Conservation (phyloP, 2,888 invertebrate species). For the Cataglyphis albicans region DNA sequence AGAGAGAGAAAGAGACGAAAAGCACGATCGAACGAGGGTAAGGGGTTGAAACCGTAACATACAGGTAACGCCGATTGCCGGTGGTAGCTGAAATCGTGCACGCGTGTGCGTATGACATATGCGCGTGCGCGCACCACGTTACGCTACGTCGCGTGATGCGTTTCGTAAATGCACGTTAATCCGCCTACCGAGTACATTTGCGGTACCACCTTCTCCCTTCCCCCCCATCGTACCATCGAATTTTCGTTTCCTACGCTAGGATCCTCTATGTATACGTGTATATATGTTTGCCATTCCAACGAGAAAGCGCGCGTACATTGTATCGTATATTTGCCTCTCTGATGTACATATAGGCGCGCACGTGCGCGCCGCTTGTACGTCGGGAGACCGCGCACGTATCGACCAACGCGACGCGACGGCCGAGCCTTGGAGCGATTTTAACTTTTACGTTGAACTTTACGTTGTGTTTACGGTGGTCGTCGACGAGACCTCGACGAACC, state of each 20-base stretch:
- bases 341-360: conserved; percentile 21
- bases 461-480: conserved; percentile 28
- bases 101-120: conserved; percentile 36
- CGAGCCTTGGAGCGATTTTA: conserved; percentile 69
- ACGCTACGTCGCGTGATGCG: conserved; percentile 60
- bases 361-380: neutral
- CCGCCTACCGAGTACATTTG: conserved; percentile 79
- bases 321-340: conserved; percentile 29
- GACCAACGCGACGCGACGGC: conserved; percentile 36
- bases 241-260: conserved; percentile 75
- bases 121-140: conserved; percentile 15
- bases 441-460: conserved; percentile 62
- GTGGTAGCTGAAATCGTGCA: conserved; percentile 68
- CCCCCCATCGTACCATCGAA: conserved; percentile 74
- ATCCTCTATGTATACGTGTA: conserved; percentile 16
- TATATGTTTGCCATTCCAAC: conserved; percentile 67
- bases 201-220: conserved; percentile 62
- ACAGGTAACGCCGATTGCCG: conserved; percentile 56
- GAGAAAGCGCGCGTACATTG: conserved; percentile 63
- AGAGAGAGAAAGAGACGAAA: conserved; percentile 32
- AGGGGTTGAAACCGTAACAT: conserved; percentile 29
- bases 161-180: conserved; percentile 82
- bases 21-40: conserved; percentile 42
- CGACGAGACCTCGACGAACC: conserved; percentile 14
- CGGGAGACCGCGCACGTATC: conserved; percentile 25